Evolutionary conservation across 2,888 invertebrate species (phyloP).

Genomic region (Steinernema hermaphroditum): DNA sequence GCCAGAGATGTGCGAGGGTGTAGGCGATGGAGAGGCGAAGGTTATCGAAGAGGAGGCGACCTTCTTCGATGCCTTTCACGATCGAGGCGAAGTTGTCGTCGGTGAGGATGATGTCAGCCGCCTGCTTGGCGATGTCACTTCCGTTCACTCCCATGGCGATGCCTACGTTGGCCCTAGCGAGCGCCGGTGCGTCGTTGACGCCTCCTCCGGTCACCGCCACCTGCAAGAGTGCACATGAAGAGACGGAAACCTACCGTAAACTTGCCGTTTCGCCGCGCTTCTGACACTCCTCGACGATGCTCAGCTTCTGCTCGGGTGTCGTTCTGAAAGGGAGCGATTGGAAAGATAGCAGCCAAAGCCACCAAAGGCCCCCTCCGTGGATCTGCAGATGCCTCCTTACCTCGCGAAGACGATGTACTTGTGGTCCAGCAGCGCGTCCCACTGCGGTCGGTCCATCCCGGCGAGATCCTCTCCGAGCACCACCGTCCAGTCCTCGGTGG

Average conservation of each 20-base stretch:
- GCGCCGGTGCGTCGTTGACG: constrained; percentile 63
- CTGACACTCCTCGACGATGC: constrained; percentile 64
- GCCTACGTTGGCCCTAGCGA: constrained; percentile 64
- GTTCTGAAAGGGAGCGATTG: constrained; percentile 45
- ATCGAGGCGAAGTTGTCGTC: constrained; percentile 64
- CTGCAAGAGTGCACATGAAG: too few species aligned
- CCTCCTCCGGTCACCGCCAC: constrained; percentile 64
- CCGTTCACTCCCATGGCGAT: constrained; percentile 64
- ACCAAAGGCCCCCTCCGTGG: too few species aligned
- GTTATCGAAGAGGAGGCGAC: constrained; percentile 58
- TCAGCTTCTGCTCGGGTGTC: constrained; percentile 62
- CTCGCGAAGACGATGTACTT: constrained; percentile 65
- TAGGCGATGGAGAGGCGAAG: constrained; percentile 61
- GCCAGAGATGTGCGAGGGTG: constrained; percentile 65
- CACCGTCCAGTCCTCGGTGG: constrained; percentile 52
- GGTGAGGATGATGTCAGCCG: constrained; percentile 60
- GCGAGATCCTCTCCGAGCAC: constrained; percentile 57
- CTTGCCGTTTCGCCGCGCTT: constrained; percentile 60
- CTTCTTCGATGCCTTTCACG: constrained; percentile 63
- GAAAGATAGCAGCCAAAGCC: too few species aligned
- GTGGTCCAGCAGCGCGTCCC: constrained; percentile 58
- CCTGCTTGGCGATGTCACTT: constrained; percentile 52
- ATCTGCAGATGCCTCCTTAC: constrained; percentile 34
- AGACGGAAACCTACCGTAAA: too few species aligned
- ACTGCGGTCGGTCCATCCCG: constrained; percentile 50